Evolutionary conservation across 92 coral and sea anemone genomes (phyloP), one percentile per base, ranked within the genome.

Genomic region (Porites evermanni): DNA sequence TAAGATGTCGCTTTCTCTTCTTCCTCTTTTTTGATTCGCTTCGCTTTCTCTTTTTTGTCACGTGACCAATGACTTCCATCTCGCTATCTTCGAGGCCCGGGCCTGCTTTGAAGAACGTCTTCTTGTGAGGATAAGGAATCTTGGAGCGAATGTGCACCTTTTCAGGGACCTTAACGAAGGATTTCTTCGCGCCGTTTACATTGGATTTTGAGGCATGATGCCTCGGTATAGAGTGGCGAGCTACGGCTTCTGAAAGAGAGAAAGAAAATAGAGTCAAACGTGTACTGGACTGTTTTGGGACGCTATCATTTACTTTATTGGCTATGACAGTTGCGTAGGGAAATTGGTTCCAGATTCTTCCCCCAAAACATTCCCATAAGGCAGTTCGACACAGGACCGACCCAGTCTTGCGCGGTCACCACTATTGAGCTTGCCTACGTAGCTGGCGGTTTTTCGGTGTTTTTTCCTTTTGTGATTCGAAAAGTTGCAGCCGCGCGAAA

Each of bases 11-110:
- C 78, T 81, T 83, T 83, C 79, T 83, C 64, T 80, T 80, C 76
- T 73, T 82, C 47, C 74, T 51, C 67, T 80, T 76, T 50, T 67
- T 76, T 60, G 79, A 24, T 56, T 80, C 87, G 38, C 84, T 88
- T 69, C 87, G 88, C 65, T 91, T 87, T 75, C 83, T 89, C 82
- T 91, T 94, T 74, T 90, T 88, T 59, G 87, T 88, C 65, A 94
- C 91, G 71, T 94, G 95, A 60, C 98, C 96, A 23, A 94, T 86
- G 6, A 94, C 91, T 84, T 94, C 98, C 92, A 94, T 71, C 70
- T 94, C 96, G 64, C 93, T 93, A 64, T 90, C 94, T 24, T 90
- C 94, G 52, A 84, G 79, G 72, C 98, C 98, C 67, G 95, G 93
- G 72, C 85, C 96, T 1, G 94, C 79, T 64, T 77, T 76, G 86